phyloP scores from a whole-genome alignment of 2,888 invertebrate genomes.

The Acanthosepion pharaonis region DNA sequence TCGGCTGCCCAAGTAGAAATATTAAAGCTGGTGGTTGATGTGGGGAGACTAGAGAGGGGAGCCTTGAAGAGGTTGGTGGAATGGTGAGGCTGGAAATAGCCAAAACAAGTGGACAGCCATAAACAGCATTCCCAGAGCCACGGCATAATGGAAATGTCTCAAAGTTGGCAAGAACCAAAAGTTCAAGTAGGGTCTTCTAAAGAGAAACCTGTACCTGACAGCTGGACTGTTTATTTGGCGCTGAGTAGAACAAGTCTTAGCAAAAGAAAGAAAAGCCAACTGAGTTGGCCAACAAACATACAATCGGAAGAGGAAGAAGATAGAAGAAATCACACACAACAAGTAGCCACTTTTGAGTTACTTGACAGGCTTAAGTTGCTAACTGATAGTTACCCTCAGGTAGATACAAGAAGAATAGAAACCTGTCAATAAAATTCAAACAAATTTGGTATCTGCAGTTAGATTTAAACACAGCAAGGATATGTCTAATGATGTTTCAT shows the following conservation, averaged over 20 bases:
- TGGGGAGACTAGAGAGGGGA: too few species aligned
- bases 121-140: neutral
- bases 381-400: conserved; percentile 9
- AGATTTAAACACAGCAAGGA: too few species aligned
- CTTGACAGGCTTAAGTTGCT: neutral
- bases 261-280: neutral
- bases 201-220: conserved; percentile 11
- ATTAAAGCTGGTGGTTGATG: too few species aligned
- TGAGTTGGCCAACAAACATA: neutral
- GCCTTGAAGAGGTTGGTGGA: neutral
- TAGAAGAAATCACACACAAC: neutral
- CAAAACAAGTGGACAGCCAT: conserved; percentile 15
- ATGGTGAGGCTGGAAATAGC: neutral
- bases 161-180: neutral
- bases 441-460: too few species aligned
- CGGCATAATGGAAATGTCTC: neutral
- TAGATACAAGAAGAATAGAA: neutral
- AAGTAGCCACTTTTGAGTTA: neutral
- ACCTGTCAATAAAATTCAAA: neutral
- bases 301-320: neutral
- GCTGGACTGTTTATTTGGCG: conserved; percentile 3
- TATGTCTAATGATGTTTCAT: too few species aligned
- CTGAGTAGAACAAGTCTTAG: neutral
- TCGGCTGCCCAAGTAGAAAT: too few species aligned
- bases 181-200: neutral